These are phyloP conservation scores for Colletes collaris DNA, from an alignment of 2,888 invertebrate genomes.

Conservation along the genomic window DNA sequence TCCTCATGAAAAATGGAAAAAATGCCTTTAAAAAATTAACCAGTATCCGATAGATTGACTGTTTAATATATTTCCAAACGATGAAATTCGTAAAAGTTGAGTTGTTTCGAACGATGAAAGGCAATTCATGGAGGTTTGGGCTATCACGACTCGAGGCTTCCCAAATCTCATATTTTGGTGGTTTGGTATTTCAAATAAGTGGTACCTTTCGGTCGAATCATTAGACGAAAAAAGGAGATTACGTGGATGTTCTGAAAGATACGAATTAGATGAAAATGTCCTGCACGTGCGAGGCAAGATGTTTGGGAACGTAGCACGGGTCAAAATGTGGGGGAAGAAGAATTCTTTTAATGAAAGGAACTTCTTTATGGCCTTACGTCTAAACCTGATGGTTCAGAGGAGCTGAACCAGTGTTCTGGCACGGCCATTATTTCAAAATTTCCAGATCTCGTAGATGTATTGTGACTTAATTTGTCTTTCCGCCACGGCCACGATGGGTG, in stretches of 20 bases:
- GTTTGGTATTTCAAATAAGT: too few species aligned
- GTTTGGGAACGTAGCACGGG: slow-evolving; percentile 58
- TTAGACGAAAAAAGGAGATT: too few species aligned
- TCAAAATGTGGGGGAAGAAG: slow-evolving; percentile 33
- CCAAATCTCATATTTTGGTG: too few species aligned
- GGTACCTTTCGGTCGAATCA: too few species aligned
- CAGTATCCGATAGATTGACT: too few species aligned
- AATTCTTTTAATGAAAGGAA: slow-evolving; percentile 55
- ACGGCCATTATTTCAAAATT: slow-evolving; percentile 71
- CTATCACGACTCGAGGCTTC: too few species aligned
- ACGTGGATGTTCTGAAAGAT: not conserved
- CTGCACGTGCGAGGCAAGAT: slow-evolving; percentile 43
- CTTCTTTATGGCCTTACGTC: slow-evolving; percentile 32
- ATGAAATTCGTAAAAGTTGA: too few species aligned
- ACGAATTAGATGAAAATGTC: slow-evolving; percentile 18
- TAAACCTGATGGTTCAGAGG: slow-evolving; percentile 52
- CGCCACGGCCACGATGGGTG: slow-evolving; percentile 72
- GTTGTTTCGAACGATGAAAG: too few species aligned
- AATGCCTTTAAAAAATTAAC: too few species aligned
- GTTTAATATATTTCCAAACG: too few species aligned
- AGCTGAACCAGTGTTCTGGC: slow-evolving; percentile 51
- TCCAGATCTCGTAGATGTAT: slow-evolving; percentile 69
- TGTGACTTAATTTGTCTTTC: slow-evolving; percentile 73
- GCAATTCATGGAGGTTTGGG: too few species aligned
- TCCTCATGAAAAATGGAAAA: too few species aligned